Evolutionary conservation across 2,888 invertebrate genomes (phyloP).

Genomic region (Hydropsyche betteni): DNA sequence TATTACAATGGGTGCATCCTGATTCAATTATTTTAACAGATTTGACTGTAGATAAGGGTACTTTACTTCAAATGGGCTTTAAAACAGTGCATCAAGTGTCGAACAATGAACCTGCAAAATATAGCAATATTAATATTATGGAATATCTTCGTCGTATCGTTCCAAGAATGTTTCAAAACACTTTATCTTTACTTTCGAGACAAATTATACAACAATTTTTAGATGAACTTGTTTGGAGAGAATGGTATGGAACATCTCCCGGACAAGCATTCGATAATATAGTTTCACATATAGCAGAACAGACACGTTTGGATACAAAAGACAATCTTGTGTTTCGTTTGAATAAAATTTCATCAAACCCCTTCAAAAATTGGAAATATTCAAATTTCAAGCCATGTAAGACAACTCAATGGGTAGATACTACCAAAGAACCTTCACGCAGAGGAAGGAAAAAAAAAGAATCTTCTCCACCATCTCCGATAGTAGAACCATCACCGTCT

Average conservation of each 20-base stretch:
- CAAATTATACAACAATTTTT: constrained; percentile 91
- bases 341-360: constrained; percentile 70
- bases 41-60: constrained; percentile 83
- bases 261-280: constrained; percentile 84
- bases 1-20: constrained; percentile 81
- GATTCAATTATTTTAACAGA: constrained; percentile 83
- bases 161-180: constrained; percentile 91
- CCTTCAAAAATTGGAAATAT: constrained; percentile 66
- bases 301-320: constrained; percentile 74
- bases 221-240: constrained; percentile 90
- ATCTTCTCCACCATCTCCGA: constrained; percentile 65
- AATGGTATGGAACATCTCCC: constrained; percentile 82
- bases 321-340: constrained; percentile 71
- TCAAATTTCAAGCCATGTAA: constrained; percentile 51
- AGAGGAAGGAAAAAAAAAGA: constrained; percentile 60
- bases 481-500: constrained; percentile 58
- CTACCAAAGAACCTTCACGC: constrained; percentile 55
- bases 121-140: constrained; percentile 82
- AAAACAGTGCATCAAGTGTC: constrained; percentile 76
- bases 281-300: constrained; percentile 79
- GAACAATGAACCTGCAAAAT: constrained; percentile 62
- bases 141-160: constrained; percentile 86
- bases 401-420: constrained; percentile 52
- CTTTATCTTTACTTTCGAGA: constrained; percentile 80
- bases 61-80: constrained; percentile 81